Base-by-base conservation (phyloP, 2,113 vertebrate species). In the Neogobius melanostomus region DNA sequence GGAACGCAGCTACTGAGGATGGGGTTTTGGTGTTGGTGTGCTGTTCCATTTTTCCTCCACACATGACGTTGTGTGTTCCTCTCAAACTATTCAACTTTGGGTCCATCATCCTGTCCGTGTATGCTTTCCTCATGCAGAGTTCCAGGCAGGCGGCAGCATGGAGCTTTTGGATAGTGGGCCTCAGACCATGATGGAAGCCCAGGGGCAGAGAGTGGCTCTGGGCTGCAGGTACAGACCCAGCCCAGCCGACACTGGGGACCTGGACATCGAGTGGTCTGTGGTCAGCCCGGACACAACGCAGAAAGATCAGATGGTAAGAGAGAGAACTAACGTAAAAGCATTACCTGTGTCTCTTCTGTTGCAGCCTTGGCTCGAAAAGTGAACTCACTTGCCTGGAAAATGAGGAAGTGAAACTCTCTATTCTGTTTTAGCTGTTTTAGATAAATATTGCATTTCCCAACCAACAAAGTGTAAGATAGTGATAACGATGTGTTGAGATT, bases 251-350 rank as follows among this genome's bases (percentile, higher is more conserved):
- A 85, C 82, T 0, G 96, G 96, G 10, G 92, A 93, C 6, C 91
- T 92, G 6, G 89, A 95, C 81, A 95, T 95, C 3, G 96, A 97
- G 62, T 97, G 96, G 95, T 94, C 90, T 50, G 82, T 93, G 70
- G 74, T 97, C 90, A 93, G 91, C 14, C 92, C 94, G 0, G 95
- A 96, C 64, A 90, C 89, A 0, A 83, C 93, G 0, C 71, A 89
- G 51, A 93, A 92, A 0, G 94, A 95, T 83, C 75, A 81, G 28
- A 85, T 90, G 90, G 91, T 93, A 76, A 87, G 87, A 45, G 28
- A 44, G 28, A 44, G 11, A 66, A 6, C 53, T 2, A 36, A 64
- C 12, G 17, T 1, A 4, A 54, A 17, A 51, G 14, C 48, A 36
- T 36, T 36, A 36, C 28, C 28, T 5, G 28, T 36, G 28, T 36